phyloP scores from a whole-genome alignment of 92 coral and sea anemone species.

The Actinernus sp. region DNA sequence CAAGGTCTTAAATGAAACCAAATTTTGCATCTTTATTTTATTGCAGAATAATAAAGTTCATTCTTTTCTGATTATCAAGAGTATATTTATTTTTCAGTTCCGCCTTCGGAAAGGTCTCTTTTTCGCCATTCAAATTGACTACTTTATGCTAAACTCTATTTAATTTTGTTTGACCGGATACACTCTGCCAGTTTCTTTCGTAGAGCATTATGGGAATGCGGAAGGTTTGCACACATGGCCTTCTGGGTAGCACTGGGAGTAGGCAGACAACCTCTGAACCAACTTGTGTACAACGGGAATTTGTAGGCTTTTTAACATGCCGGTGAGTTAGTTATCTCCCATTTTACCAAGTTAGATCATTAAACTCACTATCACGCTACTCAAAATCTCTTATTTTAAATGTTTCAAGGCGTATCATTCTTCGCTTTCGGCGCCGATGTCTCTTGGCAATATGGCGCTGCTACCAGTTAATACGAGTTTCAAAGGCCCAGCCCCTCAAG shows the following conservation, averaged over 20 bases:
- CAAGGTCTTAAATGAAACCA: too few relatives aligned
- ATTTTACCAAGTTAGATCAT: background rate
- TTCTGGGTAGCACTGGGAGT: slow-evolving; percentile 51
- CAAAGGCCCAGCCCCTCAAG: slow-evolving; percentile 98
- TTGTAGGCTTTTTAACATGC: slow-evolving; percentile 40
- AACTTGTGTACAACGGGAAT: slow-evolving; percentile 1
- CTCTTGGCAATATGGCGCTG: slow-evolving; percentile 98
- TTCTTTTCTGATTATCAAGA: too few relatives aligned
- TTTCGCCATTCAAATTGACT: too few relatives aligned
- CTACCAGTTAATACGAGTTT: slow-evolving; percentile 92
- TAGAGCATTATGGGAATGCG: slow-evolving; percentile 25
- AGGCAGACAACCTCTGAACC: slow-evolving; percentile 26
- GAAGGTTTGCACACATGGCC: slow-evolving; percentile 14
- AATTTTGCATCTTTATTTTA: too few relatives aligned
- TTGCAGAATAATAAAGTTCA: too few relatives aligned
- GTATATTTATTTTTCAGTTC: too few relatives aligned
- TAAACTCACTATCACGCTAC: background rate
- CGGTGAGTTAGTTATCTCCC: slow-evolving; percentile 38
- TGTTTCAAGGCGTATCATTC: slow-evolving; percentile 94
- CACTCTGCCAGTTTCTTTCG: too few relatives aligned
- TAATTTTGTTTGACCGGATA: too few relatives aligned
- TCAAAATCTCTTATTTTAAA: slow-evolving; percentile 1
- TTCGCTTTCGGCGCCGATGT: slow-evolving; percentile 74
- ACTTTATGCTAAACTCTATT: too few relatives aligned
- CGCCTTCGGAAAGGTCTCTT: too few relatives aligned